Evolutionary conservation across 2,888 invertebrate species (phyloP), one percentile per base, ranked within the genome.

Genomic region (Yponomeuta evonymella): DNA sequence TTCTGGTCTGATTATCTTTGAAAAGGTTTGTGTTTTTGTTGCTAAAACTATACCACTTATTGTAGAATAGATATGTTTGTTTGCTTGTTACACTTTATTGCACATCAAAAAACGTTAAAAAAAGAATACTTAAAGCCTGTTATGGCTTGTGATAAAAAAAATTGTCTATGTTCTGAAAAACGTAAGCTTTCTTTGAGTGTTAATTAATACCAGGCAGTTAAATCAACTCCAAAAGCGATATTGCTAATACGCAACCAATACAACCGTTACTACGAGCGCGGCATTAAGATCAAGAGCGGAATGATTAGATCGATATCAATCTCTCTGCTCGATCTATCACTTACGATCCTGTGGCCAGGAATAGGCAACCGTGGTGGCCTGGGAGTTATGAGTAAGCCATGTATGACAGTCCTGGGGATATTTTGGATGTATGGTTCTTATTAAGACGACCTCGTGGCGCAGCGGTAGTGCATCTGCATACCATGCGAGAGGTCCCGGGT

Each of bases 221-320:
- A 58, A 12, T 2, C 65, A 10, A 29, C 33, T 15, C 33, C 43
- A 67, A 12, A 67, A n/a, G 33, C 12, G 67, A 2, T 12, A 23
- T 67, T 36, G 36, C 0, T 1, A 69, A 62, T 30, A 58, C 69
- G 69, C 69, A 8, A 62, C 71, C 70, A 11, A 66, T 62, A n/a
- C 33, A 11, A 33, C 71, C 70, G 71, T 71, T 71, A 71, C 69
- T 65, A 63, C 15, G 33, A 43, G 51, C 69, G 51, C 58, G 36
- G 51, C 65, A 70, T 51, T 62, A 36, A 63, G 70, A 71, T 70
- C 70, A 67, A 62, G 36, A 64, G 63, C 70, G 67, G 66, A 69
- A 67, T 66, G 66, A 71, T 66, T 69, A 36, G 63, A 69, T 69
- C 69, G 62, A 69, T 58, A 69, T 58, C 58, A 62, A 69, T 69